These are phyloP conservation scores for Acheta domesticus DNA, from an alignment of 2,888 invertebrate genomes.

Conservation along the genomic window DNA sequence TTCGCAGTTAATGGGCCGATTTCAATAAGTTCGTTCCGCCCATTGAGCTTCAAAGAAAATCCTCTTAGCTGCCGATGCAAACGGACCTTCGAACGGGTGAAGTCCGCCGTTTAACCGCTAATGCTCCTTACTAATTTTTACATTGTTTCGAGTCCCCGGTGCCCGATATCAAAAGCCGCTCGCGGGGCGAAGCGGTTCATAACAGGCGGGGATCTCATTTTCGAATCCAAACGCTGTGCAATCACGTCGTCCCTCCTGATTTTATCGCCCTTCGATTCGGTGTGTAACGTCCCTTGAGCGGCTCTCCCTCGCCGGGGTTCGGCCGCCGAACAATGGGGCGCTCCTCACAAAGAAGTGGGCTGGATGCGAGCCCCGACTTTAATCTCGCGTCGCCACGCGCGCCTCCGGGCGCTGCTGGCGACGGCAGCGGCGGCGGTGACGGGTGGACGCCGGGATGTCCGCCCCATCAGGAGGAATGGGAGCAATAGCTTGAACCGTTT, in stretches of 20 bases:
- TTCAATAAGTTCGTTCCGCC: slow-evolving; percentile 18
- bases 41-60: not conserved
- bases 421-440: too few relatives aligned
- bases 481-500: too few relatives aligned
- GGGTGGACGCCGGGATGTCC: too few relatives aligned
- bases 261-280: not conserved
- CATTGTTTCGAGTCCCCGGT: not conserved
- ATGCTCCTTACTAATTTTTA: not conserved
- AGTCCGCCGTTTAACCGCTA: not conserved
- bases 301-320: not conserved
- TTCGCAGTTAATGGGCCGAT: not conserved
- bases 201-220: too few relatives aligned
- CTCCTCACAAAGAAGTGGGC: not conserved
- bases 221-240: too few relatives aligned
- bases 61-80: not conserved
- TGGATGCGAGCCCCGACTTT: too few relatives aligned
- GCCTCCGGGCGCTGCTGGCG: too few relatives aligned
- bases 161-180: too few relatives aligned
- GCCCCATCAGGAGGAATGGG: too few relatives aligned
- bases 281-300: not conserved
- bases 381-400: too few relatives aligned
- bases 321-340: not conserved
- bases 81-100: not conserved
- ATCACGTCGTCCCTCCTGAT: not conserved
- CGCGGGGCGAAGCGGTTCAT: too few relatives aligned